phyloP scores from a whole-genome alignment of 1,140 invertebrate species.

The Eupeodes corollae region DNA sequence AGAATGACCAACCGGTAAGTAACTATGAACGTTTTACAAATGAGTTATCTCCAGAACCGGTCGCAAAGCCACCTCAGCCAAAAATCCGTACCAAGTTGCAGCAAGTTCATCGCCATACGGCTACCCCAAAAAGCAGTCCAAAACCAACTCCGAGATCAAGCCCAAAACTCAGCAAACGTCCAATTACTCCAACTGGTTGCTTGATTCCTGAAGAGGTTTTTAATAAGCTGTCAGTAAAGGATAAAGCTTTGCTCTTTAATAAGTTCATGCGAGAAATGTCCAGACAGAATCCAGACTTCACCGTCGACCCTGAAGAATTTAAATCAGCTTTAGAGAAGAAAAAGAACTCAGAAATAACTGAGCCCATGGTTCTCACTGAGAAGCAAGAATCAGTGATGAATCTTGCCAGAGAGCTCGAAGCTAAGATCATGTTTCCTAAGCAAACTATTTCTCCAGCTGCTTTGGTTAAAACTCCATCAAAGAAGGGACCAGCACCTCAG shows the following conservation, averaged over 20 bases:
- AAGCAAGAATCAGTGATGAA: conserved; percentile 24
- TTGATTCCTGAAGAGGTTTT: conserved; percentile 30
- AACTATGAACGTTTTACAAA: conserved; percentile 19
- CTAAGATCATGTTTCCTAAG: conserved; percentile 14
- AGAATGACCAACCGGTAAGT: conserved; percentile 9
- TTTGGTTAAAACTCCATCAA: not conserved
- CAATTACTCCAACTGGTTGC: conserved; percentile 10
- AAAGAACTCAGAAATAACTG: conserved; percentile 22
- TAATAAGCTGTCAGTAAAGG: conserved; percentile 27
- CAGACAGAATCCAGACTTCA: conserved; percentile 25
- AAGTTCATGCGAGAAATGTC: conserved; percentile 29
- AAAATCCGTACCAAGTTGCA: not conserved
- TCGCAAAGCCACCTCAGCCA: not conserved
- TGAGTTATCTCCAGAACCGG: conserved; percentile 9
- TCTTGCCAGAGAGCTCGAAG: conserved; percentile 24
- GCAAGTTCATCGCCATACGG: not conserved
- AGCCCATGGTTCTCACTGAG: conserved; percentile 21
- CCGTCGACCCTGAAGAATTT: conserved; percentile 14
- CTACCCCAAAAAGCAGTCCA: not conserved
- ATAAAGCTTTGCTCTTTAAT: conserved; percentile 28
- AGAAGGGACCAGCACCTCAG: not conserved
- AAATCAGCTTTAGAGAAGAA: conserved; percentile 12
- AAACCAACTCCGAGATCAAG: not conserved
- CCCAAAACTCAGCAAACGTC: not conserved
- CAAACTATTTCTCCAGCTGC: conserved; percentile 1